Conservation (phyloP, 2,888 invertebrate species). For the Dolichopus griseipennis region DNA sequence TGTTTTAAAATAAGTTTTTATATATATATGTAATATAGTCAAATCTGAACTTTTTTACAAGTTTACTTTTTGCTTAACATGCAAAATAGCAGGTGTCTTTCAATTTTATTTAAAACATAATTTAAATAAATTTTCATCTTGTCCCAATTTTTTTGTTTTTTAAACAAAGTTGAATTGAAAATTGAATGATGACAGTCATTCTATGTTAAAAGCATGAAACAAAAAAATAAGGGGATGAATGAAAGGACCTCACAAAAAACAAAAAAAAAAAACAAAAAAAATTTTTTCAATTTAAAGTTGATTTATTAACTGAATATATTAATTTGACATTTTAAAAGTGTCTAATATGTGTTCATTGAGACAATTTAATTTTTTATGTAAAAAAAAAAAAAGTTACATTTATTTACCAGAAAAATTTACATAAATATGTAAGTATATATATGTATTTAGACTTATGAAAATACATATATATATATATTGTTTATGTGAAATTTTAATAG, state of each 20-base stretch:
- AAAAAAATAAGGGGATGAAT: background rate
- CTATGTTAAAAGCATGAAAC: no score
- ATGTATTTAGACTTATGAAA: no score
- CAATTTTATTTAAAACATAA: background rate
- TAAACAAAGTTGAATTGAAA: background rate
- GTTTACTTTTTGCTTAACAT: background rate
- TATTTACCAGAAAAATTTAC: no score
- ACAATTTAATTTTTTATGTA: background rate
- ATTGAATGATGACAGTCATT: background rate
- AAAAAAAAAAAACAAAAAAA: background rate
- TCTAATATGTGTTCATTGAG: background rate
- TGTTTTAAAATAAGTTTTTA: no score
- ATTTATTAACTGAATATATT: slow-evolving; percentile 1
- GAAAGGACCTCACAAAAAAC: background rate
- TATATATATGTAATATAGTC: background rate
- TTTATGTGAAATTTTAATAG: background rate
- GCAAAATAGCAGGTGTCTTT: slow-evolving; percentile 1
- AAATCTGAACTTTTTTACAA: background rate
- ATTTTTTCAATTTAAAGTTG: background rate
- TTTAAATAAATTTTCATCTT: background rate
- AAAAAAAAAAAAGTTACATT: no score
- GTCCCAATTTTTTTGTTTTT: background rate
- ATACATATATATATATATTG: no score
- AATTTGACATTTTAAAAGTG: slow-evolving; percentile 1
- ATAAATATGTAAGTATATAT: no score